Evolutionary conservation across 2,888 invertebrate species (phyloP).

Genomic region (Spisula solida): DNA sequence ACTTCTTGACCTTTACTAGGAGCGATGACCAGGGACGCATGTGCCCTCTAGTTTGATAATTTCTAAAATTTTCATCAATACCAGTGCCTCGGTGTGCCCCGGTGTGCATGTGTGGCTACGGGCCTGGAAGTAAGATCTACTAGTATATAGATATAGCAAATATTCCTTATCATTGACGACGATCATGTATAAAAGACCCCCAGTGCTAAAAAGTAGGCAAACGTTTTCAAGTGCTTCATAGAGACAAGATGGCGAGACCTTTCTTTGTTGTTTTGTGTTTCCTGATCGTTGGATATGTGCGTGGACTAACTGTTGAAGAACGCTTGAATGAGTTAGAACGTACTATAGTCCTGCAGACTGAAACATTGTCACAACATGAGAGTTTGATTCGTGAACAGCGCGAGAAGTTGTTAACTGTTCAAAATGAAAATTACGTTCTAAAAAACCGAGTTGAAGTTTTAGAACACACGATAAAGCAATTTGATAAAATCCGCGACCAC

Average conservation of each 20-base stretch:
- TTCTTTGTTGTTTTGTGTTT: background rate
- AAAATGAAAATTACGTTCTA: background rate
- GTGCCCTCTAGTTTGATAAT: too few relatives aligned
- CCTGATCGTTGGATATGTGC: background rate
- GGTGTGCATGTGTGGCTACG: too few relatives aligned
- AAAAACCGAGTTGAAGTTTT: background rate
- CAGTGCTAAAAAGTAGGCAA: constrained; percentile 18
- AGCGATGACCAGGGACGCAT: too few relatives aligned
- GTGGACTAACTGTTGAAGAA: background rate
- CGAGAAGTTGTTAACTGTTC: background rate
- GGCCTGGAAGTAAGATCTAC: too few relatives aligned
- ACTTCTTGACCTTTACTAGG: too few relatives aligned
- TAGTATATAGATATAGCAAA: too few relatives aligned
- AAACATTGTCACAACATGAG: background rate
- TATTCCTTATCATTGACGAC: too few relatives aligned
- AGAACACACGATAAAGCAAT: background rate
- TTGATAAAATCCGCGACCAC: background rate
- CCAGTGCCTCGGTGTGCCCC: too few relatives aligned
- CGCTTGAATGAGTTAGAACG: background rate
- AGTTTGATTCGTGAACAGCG: background rate
- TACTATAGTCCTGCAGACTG: background rate
- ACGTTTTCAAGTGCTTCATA: background rate
- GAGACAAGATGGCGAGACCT: background rate
- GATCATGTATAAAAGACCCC: too few relatives aligned
- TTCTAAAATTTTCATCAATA: too few relatives aligned